Evolutionary conservation across 1,140 invertebrate species (phyloP), one percentile per base, ranked within the genome.

Genomic region (Drosophila ohnishii): DNA sequence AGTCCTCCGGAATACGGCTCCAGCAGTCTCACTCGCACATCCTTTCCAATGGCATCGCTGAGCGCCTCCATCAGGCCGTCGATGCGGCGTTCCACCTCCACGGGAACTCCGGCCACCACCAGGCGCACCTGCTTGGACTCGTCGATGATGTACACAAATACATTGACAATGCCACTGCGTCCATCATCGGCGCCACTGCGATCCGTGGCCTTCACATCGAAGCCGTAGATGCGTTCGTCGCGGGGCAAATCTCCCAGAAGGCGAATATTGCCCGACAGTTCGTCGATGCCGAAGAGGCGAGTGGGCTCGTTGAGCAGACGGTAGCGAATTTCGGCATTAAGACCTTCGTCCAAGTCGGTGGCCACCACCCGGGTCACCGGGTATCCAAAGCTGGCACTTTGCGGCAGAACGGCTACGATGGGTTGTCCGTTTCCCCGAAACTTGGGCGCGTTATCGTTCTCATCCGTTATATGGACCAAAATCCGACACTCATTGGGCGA

Each of bases 131-230:
- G 95, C 72, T 95, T 96, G 37, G 95, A 94, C 81, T 96, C 96
- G 72, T 97, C 95, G 45, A 97, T 91, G 7, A 97, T 94, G 90
- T 97, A 96, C 2, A 97, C 96, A 91, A 96, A 96, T 66, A 97
- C 95, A 85, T 96, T 97, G 45, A 95, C 95, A 51, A 97, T 96
- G 25, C 95, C 94, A 28, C 96, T 96, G 61, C 94, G 94, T 1
- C 96, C 96, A 84, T 96, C 95, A 74, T 96, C 94, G 39, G 95
- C 95, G 0, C 96, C 96, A 47, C 92, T 85, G 63, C 94, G 94
- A 86, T 97, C 96, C 0, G 96, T 97, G 5, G 96, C 96, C 92
- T 96, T 96, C n/a, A 97, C 96, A 92, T 97, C 96, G 82, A 97
- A 97, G 4, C 95, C 95, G 81, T 95, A 97, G 39, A 97, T 95